These are phyloP conservation scores for Echinometra lucunter DNA, from an alignment of 53 echinoderm and acorn worm genomes.

Conservation along the genomic window DNA sequence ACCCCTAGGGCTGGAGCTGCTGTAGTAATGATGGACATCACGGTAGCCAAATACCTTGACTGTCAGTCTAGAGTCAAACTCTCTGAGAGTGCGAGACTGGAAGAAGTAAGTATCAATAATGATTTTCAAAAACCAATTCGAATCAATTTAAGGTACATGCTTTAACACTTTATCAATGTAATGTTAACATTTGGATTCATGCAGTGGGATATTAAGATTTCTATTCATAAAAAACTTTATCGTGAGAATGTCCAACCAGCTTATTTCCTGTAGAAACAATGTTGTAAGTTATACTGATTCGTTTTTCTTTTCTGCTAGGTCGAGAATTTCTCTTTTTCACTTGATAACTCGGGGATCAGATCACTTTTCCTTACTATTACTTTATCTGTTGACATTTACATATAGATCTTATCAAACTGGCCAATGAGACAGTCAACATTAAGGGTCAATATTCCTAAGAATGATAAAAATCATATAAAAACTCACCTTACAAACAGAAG, in stretches of 20 bases:
- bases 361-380: background rate
- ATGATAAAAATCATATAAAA: background rate
- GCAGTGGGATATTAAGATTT: too few relatives aligned
- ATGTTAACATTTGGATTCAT: too few relatives aligned
- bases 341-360: background rate
- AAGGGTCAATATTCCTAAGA: background rate
- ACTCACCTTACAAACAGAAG: conserved; percentile 41
- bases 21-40: conserved; percentile 89
- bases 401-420: too few relatives aligned
- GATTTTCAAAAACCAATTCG: too few relatives aligned
- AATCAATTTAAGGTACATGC: too few relatives aligned
- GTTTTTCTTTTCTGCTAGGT: background rate
- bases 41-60: conserved; percentile 93
- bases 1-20: conserved; percentile 77
- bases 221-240: too few relatives aligned
- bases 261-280: too few relatives aligned
- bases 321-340: background rate
- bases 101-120: background rate
- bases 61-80: conserved; percentile 94
- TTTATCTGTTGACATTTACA: background rate
- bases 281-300: too few relatives aligned
- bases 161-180: too few relatives aligned
- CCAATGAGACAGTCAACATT: background rate
- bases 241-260: too few relatives aligned
- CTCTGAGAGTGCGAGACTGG: conserved; percentile 84